Percentiles rank a stretch among this genome's conserved stretches.
Conservation (phyloP, 1,140 invertebrate genomes). For the Euwallacea similis region DNA sequence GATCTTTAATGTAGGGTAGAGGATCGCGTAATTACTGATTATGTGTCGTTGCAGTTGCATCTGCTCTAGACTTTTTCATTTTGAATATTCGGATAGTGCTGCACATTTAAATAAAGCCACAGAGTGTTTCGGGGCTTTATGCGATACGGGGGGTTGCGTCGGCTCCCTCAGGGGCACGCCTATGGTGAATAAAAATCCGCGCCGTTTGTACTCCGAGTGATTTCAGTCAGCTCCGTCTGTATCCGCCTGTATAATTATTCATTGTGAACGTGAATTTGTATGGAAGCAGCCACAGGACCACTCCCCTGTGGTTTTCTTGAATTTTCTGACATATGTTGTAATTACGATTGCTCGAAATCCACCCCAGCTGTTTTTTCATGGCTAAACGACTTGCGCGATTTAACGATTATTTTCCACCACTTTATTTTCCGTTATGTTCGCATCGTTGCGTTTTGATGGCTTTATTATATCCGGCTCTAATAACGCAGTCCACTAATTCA, state of each 20-base stretch:
- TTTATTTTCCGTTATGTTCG: conserved; percentile 9
- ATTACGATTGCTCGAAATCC: conserved; percentile 43
- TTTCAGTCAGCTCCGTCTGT: conserved; percentile 36
- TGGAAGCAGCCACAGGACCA: conserved; percentile 42
- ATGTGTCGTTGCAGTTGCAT: too few relatives aligned
- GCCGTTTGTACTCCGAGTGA: conserved; percentile 28
- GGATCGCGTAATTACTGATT: too few relatives aligned
- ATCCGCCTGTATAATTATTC: conserved; percentile 44
- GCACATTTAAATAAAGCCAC: too few relatives aligned
- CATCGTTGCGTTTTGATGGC: too few relatives aligned
- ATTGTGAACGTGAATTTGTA: conserved; percentile 41
- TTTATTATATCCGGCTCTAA: too few relatives aligned
- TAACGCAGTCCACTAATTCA: too few relatives aligned
- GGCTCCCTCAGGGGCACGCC: conserved; percentile 22
- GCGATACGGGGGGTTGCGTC: neutral
- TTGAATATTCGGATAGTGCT: too few relatives aligned
- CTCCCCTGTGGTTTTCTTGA: conserved; percentile 48
- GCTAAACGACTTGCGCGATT: conserved; percentile 31
- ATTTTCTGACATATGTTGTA: conserved; percentile 48
- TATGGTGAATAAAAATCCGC: conserved; percentile 31
- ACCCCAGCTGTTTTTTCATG: conserved; percentile 45
- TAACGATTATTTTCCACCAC: conserved; percentile 39
- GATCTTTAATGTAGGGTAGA: conserved; percentile 4
- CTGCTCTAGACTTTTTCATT: too few relatives aligned
- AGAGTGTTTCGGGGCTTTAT: too few relatives aligned